A percentile compares a stretch with the other conserved stretches of the same genome.
These are phyloP conservation scores for Eristalinus sepulchralis DNA, from an alignment of 2,888 invertebrate species.

Conservation along the genomic window DNA sequence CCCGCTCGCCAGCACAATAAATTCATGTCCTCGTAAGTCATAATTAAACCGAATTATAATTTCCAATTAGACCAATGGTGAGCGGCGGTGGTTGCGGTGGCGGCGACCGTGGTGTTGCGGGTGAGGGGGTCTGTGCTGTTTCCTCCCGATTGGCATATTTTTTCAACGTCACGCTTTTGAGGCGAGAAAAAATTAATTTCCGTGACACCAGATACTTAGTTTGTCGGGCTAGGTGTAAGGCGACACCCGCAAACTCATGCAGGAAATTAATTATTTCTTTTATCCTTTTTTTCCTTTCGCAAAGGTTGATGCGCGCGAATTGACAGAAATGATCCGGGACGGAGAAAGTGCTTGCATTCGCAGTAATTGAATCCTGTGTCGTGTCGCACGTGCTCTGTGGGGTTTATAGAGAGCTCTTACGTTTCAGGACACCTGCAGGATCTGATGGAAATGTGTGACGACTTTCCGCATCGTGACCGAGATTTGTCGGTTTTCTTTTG, in stretches of 20 bases:
- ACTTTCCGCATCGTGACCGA: constrained; percentile 22
- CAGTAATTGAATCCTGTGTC: constrained; percentile 62
- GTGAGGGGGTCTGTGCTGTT: neutral
- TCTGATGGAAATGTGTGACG: constrained; percentile 42
- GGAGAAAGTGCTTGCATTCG: constrained; percentile 27
- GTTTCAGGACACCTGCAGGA: constrained; percentile 57
- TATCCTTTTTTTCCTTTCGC: constrained; percentile 7
- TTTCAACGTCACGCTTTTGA: constrained; percentile 41
- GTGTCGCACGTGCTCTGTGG: constrained; percentile 54
- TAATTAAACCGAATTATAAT: constrained; percentile 71
- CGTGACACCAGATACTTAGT: constrained; percentile 57
- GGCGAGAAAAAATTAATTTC: constrained; percentile 41
- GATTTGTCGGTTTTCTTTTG: constrained; percentile 3
- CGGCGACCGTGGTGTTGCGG: constrained; percentile 4
- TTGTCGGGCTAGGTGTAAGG: neutral
- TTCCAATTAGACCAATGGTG: constrained; percentile 58
- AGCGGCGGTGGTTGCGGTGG: neutral
- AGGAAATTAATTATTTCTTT: constrained; percentile 63
- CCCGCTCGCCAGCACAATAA: constrained; percentile 62
- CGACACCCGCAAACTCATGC: constrained; percentile 24
- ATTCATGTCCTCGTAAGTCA: constrained; percentile 71
- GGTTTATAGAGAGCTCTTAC: constrained; percentile 48
- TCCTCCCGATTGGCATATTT: constrained; percentile 55
- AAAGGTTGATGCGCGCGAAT: neutral
- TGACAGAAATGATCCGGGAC: neutral